Evolutionary conservation across 2,113 vertebrate genomes (phyloP), one percentile per base, ranked within the genome.

Genomic region (Leiothrix lutea): DNA sequence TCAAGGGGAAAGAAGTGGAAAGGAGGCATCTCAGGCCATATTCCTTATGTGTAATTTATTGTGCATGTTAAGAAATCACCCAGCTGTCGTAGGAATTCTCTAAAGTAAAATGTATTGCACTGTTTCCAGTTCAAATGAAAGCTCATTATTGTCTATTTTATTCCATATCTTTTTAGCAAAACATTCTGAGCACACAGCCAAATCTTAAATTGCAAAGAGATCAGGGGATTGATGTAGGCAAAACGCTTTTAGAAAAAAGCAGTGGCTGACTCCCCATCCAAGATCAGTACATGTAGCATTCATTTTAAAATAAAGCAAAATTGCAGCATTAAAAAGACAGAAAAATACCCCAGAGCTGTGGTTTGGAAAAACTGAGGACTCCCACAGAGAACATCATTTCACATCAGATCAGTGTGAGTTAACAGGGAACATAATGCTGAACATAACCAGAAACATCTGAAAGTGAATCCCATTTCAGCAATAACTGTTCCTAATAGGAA

Each of bases 301-400:
- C n/a, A 74, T 73, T 91, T 89, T 62, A 62, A 92, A 92, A 84
- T 20, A 78, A 92, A 86, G 24, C 19, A 79, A 75, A 92, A 67
- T 73, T 78, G 24, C 28, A 40, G 6, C 56, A 61, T 40, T 88
- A 56, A 66, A 89, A 67, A 67, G 56, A 70, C 42, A 88, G 42
- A 57, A 83, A 80, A 83, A 70, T 16, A 38, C 16, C 28, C 50
- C 48, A 82, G 66, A 80, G 45, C 25, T 70, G 25, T 73, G 28
- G 13, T 53, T 57, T 86, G n/a, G n/a, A 85, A 82, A 92, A 92
- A 23, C 42, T 42, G 54, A 88, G 67, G 90, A 60, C 56, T 83
- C 91, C 82, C 42, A 6, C 64, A 70, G 77, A 78, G 72, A 88
- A 50, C 42, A 64, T 60, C 0, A 1, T 85, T 92, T 88, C 62